phyloP scores from a whole-genome alignment of 2,797 vertebrate genomes.

The Sternarchorhynchus goeldii region DNA sequence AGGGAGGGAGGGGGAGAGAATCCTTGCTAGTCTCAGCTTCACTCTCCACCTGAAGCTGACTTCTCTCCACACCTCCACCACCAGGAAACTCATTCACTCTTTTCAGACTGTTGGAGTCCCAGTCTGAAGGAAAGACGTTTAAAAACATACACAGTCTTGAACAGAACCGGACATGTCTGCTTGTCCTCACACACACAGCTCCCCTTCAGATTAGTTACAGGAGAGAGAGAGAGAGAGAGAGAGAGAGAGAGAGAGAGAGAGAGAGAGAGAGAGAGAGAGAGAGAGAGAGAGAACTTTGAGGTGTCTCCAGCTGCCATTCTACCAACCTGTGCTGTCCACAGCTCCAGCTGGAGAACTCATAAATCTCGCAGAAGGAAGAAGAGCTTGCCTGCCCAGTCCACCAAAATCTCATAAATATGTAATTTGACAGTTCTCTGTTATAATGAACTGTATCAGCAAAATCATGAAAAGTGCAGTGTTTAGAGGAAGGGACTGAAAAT shows the following conservation, averaged over 20 bases:
- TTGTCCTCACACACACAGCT: conserved; percentile 21
- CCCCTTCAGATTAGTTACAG: conserved; percentile 33
- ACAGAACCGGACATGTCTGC: background rate
- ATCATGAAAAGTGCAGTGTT: background rate
- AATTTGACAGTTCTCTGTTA: background rate
- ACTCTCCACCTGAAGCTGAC: conserved; percentile 16
- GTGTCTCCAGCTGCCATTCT: background rate
- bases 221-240: conserved; percentile 1
- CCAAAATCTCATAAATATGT: conserved; percentile 15
- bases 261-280: no score
- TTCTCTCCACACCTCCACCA: background rate
- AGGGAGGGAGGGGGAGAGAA: no score
- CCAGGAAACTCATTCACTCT: conserved; percentile 34
- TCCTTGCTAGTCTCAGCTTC: no score
- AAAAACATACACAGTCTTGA: conserved; percentile 36
- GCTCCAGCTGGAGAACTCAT: no score
- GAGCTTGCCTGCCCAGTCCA: background rate
- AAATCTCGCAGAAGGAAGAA: background rate
- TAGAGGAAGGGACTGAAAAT: background rate
- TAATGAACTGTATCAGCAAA: background rate
- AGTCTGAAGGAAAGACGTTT: conserved; percentile 23
- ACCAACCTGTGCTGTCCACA: background rate
- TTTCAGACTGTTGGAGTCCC: conserved; percentile 39
- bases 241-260: no score
- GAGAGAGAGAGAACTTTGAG: background rate